Evolutionary conservation across 2,113 vertebrate genomes (phyloP).

Genomic region (Anas platyrhynchos): DNA sequence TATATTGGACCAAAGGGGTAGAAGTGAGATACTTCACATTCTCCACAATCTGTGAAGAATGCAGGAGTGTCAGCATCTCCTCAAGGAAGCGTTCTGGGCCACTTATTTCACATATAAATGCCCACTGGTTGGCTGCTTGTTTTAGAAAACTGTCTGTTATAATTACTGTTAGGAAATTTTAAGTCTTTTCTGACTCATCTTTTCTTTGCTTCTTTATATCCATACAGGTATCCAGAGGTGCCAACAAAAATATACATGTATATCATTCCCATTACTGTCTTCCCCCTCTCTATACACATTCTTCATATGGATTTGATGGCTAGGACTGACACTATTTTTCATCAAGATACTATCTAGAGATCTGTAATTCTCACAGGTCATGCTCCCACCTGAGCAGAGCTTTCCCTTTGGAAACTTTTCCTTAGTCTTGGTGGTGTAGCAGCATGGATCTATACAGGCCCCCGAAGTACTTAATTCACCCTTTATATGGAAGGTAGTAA

Average conservation of each 20-base stretch:
- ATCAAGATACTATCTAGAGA: neutral
- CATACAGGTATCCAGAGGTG: neutral
- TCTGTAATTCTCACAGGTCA: neutral
- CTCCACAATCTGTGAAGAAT: neutral
- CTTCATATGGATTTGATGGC: neutral
- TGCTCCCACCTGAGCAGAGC: neutral
- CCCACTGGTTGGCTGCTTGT: neutral
- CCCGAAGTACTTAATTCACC: neutral
- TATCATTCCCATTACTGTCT: neutral
- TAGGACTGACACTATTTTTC: neutral
- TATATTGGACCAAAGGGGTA: accelerated
- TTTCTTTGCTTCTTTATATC: neutral
- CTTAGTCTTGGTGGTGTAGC: neutral
- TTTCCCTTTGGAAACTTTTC: neutral
- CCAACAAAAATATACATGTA: neutral
- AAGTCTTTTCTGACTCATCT: neutral
- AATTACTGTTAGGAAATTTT: neutral
- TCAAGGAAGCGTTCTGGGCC: neutral
- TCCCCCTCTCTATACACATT: neutral
- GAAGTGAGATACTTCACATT: neutral
- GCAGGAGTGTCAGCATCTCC: neutral
- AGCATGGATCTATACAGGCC: neutral
- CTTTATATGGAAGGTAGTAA: neutral
- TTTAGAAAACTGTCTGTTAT: neutral
- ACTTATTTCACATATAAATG: neutral